A percentile compares a stretch with the other conserved stretches of the same genome.
Evolutionary conservation across 2,888 invertebrate genomes (phyloP).

Genomic region (Thymelicus acteon): DNA sequence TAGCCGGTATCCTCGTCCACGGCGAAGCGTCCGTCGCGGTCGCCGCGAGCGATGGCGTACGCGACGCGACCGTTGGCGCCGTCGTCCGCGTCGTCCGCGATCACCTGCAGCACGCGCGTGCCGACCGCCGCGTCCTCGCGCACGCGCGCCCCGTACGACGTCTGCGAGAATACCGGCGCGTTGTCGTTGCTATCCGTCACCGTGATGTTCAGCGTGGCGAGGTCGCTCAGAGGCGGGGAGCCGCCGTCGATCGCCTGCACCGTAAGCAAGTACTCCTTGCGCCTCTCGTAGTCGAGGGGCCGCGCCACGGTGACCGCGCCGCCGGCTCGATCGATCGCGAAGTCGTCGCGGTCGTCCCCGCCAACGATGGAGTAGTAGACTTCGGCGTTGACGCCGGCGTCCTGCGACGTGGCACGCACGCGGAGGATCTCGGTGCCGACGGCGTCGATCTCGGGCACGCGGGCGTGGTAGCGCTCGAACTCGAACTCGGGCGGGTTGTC

Average conservation of each 20-base stretch:
- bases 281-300: constrained; percentile 94
- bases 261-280: constrained; percentile 93
- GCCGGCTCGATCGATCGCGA: constrained; percentile 89
- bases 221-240: constrained; percentile 93
- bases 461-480: constrained; percentile 90
- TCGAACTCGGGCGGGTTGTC: constrained; percentile 98
- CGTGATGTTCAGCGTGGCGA: constrained; percentile 94
- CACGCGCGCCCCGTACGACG: constrained; percentile 90
- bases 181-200: constrained; percentile 95
- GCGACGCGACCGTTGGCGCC: constrained; percentile 91
- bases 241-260: constrained; percentile 96
- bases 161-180: constrained; percentile 91
- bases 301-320: constrained; percentile 92
- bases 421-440: constrained; percentile 92
- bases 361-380: constrained; percentile 94
- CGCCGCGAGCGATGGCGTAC: constrained; percentile 90
- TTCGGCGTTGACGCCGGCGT: constrained; percentile 96
- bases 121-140: constrained; percentile 91
- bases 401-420: constrained; percentile 95
- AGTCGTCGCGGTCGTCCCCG: constrained; percentile 95
- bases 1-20: constrained; percentile 92
- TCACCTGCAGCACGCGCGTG: constrained; percentile 89
- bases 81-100: constrained; percentile 94
- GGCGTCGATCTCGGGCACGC: constrained; percentile 91
- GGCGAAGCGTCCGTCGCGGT: constrained; percentile 90